Base-by-base conservation (phyloP, 2,113 vertebrate genomes). In the Pelmatolapia mariae region DNA sequence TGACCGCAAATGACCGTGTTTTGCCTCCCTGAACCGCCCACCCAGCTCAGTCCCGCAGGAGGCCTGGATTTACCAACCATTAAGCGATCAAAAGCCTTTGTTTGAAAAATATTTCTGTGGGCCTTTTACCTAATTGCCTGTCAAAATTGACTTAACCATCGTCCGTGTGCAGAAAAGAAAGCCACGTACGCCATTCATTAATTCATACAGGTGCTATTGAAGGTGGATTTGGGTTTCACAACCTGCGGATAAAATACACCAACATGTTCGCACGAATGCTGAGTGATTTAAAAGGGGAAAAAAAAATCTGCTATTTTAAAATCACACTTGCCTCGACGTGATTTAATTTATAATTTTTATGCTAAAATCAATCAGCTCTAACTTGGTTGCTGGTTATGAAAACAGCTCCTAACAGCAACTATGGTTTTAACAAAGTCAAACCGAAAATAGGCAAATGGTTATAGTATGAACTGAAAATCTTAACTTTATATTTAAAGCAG, bases 41-140 rank as follows among this genome's bases (percentile, higher is more conserved):
- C 86, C 89, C n/a, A 71, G 81, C 84, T 83, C 61, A 15, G 11
- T 47, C 33, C 86, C 52, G 86, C 88, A 85, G 91, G 91, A 88
- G 59, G 81, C 54, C 81, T 56, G 81, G 86, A 63, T 86, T 89
- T 91, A 88, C 88, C 82, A 86, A 83, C 86, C 90, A 91, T 93
- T 91, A 93, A 91, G 80, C 86, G 38, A 87, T 93, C 90, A 87
- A 47, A 50, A 85, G 82, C 84, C 85, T 90, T 91, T 93, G 84
- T 87, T 85, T 90, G 83, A 85, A 76, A 82, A 84, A 79, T 83
- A 85, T 91, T 87, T 89, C 90, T 81, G 86, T 40, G 50, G 90
- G 47, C 29, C 66, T 87, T 90, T 82, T 61, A 56, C 52, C 79
- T 90, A 89, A 91, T 91, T 87, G 84, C 84, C 38, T 89, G 90